Conservation (phyloP, 2,888 invertebrate species). For the Caenorhabditis japonica region DNA sequence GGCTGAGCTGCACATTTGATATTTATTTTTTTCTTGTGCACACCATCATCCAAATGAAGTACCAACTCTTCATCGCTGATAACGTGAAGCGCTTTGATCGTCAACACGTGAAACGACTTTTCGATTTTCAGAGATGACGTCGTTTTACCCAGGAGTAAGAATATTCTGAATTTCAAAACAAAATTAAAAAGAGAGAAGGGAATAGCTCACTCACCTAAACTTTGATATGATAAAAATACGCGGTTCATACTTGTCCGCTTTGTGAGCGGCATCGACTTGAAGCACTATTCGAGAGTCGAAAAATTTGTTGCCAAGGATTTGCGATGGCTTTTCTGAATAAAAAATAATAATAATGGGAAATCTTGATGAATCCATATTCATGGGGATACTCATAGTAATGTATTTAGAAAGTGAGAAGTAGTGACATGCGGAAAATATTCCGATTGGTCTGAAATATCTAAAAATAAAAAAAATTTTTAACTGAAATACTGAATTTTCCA, state of each 20-base stretch:
- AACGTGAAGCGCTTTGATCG: constrained; percentile 64
- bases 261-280: constrained; percentile 57
- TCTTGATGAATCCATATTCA: not conserved
- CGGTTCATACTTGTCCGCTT: constrained; percentile 68
- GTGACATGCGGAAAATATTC: no score
- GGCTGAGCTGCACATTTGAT: constrained; percentile 35
- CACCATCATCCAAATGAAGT: constrained; percentile 47
- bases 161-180: constrained; percentile 57
- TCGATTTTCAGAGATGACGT: constrained; percentile 70
- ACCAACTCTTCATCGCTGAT: constrained; percentile 59
- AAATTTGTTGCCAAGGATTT: constrained; percentile 74
- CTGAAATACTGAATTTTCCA: no score
- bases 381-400: no score
- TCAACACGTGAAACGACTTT: constrained; percentile 71
- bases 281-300: constrained; percentile 72
- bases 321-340: constrained; percentile 70
- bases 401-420: no score
- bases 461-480: no score
- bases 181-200: not conserved
- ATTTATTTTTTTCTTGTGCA: constrained; percentile 42
- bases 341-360: not conserved
- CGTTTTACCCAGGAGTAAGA: constrained; percentile 71
- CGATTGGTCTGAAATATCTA: no score
- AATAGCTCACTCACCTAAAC: constrained; percentile 50
- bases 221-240: constrained; percentile 72